A percentile compares a stretch with the other conserved stretches of the same genome.
Conservation (phyloP, 2,113 vertebrate genomes). For the Brachirus orientalis region DNA sequence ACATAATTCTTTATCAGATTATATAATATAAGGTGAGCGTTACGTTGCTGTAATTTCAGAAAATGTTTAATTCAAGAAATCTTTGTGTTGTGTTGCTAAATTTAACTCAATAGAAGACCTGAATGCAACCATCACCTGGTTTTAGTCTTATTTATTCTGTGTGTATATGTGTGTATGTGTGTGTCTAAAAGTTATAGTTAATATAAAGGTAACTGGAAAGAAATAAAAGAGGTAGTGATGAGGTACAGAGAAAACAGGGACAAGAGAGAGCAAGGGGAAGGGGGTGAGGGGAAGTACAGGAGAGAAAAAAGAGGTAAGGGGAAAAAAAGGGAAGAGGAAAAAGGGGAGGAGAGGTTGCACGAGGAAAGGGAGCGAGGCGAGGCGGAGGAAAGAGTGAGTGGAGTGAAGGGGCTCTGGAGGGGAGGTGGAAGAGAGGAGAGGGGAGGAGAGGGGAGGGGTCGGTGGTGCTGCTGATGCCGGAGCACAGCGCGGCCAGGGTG, state of each 20-base stretch:
- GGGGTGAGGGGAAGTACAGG: not conserved
- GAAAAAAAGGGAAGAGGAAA: slow-evolving; percentile 14
- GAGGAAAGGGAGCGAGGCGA: slow-evolving; percentile 30
- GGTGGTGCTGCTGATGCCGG: slow-evolving; percentile 63
- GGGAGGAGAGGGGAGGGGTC: slow-evolving; percentile 2
- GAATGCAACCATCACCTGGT: not conserved
- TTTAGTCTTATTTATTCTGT: no score
- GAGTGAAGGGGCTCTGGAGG: slow-evolving; percentile 47
- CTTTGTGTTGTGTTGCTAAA: no score
- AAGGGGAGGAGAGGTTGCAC: slow-evolving; percentile 15
- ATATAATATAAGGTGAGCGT: no score
- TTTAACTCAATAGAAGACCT: no score
- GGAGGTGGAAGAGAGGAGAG: slow-evolving; percentile 22
- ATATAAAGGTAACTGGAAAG: not conserved
- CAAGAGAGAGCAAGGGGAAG: slow-evolving; percentile 3
- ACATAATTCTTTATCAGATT: no score
- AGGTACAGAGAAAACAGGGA: not conserved
- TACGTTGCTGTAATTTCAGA: no score
- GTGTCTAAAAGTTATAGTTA: not conserved
- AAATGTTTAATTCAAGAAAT: no score
- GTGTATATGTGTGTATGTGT: not conserved
- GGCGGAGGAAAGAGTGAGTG: slow-evolving; percentile 32
- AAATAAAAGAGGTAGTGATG: not conserved
- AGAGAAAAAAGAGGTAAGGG: slow-evolving; percentile 11
- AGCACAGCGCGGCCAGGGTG: slow-evolving; percentile 83